A percentile compares a stretch with the other conserved stretches of the same genome.
Conservation (phyloP, 2,113 vertebrate genomes). For the Kryptolebias marmoratus region DNA sequence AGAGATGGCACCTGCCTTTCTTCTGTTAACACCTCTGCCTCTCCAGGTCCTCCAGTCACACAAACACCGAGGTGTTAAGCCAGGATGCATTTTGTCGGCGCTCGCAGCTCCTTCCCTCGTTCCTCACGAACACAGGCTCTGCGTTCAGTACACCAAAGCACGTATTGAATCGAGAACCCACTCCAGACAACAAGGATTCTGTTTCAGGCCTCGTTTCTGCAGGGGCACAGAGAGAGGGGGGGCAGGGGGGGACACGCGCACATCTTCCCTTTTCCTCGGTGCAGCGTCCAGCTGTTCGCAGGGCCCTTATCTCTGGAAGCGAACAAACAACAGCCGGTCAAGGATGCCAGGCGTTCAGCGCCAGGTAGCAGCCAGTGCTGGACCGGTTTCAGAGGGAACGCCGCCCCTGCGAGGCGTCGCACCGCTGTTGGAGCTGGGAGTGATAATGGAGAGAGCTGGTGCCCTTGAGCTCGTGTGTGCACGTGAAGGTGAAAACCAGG, state of each 20-base stretch:
- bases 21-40: conserved; percentile 71
- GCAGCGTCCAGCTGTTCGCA: conserved; percentile 1
- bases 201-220: too few relatives aligned
- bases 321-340: conserved; percentile 64
- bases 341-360: conserved; percentile 38
- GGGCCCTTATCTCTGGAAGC: conserved; percentile 33
- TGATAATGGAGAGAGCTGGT: conserved; percentile 60
- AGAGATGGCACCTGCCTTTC: conserved; percentile 65
- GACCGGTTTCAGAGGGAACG: conserved; percentile 64
- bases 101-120: conserved; percentile 47
- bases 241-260: not conserved
- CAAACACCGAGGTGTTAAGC: conserved; percentile 71
- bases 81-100: conserved; percentile 79
- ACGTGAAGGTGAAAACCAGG: not conserved
- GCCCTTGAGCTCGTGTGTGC: conserved; percentile 26
- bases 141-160: conserved; percentile 9
- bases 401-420: conserved; percentile 51
- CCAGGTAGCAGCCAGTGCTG: conserved; percentile 69
- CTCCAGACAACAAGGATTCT: too few relatives aligned
- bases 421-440: conserved; percentile 61
- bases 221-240: not conserved
- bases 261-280: conserved; percentile 11
- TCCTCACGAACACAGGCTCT: conserved; percentile 30
- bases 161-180: not conserved
- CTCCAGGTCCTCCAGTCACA: conserved; percentile 53